A percentile compares a stretch with the other conserved stretches of the same genome.
These are phyloP conservation scores for Brachionus rubens DNA, from an alignment of 1,140 invertebrate genomes.

Conservation along the genomic window DNA sequence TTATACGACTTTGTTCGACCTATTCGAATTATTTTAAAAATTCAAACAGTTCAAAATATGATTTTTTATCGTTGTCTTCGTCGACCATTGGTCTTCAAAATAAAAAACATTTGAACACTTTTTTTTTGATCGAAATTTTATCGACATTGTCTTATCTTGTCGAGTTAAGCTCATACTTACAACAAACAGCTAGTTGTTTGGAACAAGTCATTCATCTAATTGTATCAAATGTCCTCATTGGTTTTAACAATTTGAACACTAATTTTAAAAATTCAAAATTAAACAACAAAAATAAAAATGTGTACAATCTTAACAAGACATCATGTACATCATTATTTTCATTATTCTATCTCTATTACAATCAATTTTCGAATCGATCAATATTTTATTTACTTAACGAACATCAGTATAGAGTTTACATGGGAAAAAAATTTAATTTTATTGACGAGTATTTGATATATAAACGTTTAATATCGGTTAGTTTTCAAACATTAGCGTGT, in stretches of 20 bases:
- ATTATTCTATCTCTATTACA: constrained; percentile 31
- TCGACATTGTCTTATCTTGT: constrained; percentile 31
- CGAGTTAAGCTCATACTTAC: constrained; percentile 28
- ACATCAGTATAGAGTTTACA: constrained; percentile 38
- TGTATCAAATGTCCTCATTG: not conserved
- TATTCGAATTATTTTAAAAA: constrained; percentile 26
- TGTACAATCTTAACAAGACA: constrained; percentile 8
- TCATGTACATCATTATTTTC: constrained; percentile 33
- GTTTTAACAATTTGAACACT: constrained; percentile 2
- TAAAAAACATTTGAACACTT: constrained; percentile 22
- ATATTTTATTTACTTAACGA: constrained; percentile 3
- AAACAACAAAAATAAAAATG: constrained; percentile 11
- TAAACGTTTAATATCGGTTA: not conserved
- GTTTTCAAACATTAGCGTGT: constrained; percentile 36
- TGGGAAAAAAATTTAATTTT: constrained; percentile 11
- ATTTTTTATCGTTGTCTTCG: not conserved
- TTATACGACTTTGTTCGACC: constrained; percentile 9
- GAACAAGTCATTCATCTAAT: constrained; percentile 26
- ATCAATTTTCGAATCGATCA: not conserved
- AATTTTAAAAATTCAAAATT: not conserved
- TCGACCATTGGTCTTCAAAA: not conserved
- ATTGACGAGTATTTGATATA: not conserved
- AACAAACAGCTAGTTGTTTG: constrained; percentile 19
- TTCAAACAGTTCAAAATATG: constrained; percentile 9
- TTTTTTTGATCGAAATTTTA: constrained; percentile 33